phyloP scores from a whole-genome alignment of 1,140 invertebrate genomes.

The Drosophila parabipectinata region DNA sequence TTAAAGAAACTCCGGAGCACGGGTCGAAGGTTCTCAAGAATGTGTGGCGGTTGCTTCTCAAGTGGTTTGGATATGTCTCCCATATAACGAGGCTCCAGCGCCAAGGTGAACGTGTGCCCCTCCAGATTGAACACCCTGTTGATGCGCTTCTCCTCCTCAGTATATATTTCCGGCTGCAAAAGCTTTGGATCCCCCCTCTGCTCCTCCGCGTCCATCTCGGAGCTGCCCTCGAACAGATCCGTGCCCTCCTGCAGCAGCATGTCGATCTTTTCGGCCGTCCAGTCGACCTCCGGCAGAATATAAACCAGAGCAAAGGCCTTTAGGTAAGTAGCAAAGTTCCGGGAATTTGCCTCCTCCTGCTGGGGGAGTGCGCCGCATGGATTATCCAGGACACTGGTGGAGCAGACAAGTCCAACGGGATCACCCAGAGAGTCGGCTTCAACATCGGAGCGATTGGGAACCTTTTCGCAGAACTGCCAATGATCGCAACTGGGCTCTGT shows the following conservation, averaged over 20 bases:
- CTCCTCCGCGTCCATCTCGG: conserved; percentile 3
- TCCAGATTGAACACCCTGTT: conserved; percentile 59
- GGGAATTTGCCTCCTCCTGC: not conserved
- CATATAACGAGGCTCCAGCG: conserved; percentile 48
- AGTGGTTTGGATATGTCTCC: conserved; percentile 1
- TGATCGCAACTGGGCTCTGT: conserved; percentile 1
- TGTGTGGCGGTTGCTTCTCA: conserved; percentile 12
- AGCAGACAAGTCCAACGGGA: conserved; percentile 34
- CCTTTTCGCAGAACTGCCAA: conserved; percentile 14
- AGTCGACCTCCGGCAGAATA: conserved; percentile 66
- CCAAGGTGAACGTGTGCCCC: conserved; percentile 61
- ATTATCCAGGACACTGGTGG: not conserved
- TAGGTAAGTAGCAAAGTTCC: conserved; percentile 50
- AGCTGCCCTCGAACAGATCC: conserved; percentile 33
- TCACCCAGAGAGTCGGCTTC: conserved; percentile 44
- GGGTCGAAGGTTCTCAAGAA: conserved; percentile 36
- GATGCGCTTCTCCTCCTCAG: conserved; percentile 29
- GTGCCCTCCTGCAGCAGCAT: conserved; percentile 58
- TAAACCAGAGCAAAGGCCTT: conserved; percentile 74
- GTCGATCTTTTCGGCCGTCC: conserved; percentile 58
- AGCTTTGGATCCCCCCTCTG: not conserved
- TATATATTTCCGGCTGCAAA: conserved; percentile 7
- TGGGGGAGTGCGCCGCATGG: not conserved
- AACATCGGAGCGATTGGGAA: conserved; percentile 3
- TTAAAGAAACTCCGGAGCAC: conserved; percentile 55